These are phyloP conservation scores for Latheticus oryzae DNA, from an alignment of 2,888 invertebrate genomes.

Conservation along the genomic window DNA sequence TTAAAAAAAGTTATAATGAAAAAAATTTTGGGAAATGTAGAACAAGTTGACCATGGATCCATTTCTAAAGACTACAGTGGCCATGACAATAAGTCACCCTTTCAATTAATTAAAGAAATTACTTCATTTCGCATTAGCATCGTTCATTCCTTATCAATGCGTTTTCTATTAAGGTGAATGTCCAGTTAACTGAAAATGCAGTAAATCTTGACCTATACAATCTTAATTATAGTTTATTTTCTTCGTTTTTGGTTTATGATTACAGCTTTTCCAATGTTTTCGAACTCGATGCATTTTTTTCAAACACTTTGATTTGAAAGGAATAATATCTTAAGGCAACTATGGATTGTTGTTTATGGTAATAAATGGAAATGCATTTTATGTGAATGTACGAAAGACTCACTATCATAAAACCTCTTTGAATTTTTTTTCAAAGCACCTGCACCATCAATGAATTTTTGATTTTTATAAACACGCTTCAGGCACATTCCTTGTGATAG, in stretches of 20 bases:
- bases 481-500: slow-evolving; percentile 18
- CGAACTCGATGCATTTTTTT: too few species aligned
- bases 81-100: slow-evolving; percentile 5
- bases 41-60: slow-evolving; percentile 18
- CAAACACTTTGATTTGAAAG: too few species aligned
- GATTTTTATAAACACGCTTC: slow-evolving; percentile 2
- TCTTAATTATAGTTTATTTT: slow-evolving; percentile 1
- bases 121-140: neutral
- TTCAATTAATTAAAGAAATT: neutral
- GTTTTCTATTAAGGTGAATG: slow-evolving; percentile 15
- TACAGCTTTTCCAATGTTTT: too few species aligned
- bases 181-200: slow-evolving; percentile 1
- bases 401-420: neutral
- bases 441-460: slow-evolving; percentile 2
- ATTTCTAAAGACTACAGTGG: slow-evolving; percentile 6
- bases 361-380: neutral
- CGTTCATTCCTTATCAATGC: neutral
- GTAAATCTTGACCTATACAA: slow-evolving; percentile 20
- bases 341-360: neutral
- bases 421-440: neutral
- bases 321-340: too few species aligned
- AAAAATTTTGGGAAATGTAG: neutral
- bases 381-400: neutral
- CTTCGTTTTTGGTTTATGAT: too few species aligned
- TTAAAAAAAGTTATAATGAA: too few species aligned